phyloP scores from a whole-genome alignment of 2,113 vertebrate species.

The Trachemys scripta region DNA sequence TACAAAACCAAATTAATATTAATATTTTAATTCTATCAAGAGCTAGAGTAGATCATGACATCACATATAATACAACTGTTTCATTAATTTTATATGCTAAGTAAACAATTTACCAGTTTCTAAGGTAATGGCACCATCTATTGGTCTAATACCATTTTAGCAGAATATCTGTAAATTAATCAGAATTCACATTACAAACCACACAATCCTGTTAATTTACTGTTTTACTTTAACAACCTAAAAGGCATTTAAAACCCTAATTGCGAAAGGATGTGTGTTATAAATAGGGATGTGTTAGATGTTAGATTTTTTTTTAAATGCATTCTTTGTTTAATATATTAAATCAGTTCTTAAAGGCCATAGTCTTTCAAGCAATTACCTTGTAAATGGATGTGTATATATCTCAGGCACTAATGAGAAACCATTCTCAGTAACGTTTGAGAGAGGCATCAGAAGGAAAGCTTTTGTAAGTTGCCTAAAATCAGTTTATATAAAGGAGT shows the following conservation, averaged over 20 bases:
- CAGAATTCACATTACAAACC: neutral
- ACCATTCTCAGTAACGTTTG: neutral
- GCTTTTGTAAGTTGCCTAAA: neutral
- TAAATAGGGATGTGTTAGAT: neutral
- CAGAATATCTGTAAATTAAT: neutral
- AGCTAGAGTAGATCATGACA: conserved; percentile 29
- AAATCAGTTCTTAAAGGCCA: neutral
- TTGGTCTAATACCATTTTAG: conserved; percentile 61
- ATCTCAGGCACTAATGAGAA: neutral
- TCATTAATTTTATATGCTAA: neutral
- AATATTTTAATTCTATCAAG: conserved; percentile 1
- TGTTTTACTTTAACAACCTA: neutral
- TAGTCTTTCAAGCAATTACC: neutral
- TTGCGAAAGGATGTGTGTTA: no score
- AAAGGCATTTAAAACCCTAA: neutral
- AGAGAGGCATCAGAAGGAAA: neutral
- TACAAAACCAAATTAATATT: conserved; percentile 25
- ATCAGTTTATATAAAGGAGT: neutral
- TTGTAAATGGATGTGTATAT: neutral
- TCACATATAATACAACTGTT: conserved; percentile 18
- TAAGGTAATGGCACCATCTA: conserved; percentile 76
- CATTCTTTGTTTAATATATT: neutral
- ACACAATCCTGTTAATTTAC: neutral
- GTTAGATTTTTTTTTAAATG: neutral
- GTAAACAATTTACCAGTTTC: conserved; percentile 25